These are phyloP conservation scores for Anguilla rostrata DNA, from an alignment of 2,113 vertebrate genomes.

Conservation along the genomic window DNA sequence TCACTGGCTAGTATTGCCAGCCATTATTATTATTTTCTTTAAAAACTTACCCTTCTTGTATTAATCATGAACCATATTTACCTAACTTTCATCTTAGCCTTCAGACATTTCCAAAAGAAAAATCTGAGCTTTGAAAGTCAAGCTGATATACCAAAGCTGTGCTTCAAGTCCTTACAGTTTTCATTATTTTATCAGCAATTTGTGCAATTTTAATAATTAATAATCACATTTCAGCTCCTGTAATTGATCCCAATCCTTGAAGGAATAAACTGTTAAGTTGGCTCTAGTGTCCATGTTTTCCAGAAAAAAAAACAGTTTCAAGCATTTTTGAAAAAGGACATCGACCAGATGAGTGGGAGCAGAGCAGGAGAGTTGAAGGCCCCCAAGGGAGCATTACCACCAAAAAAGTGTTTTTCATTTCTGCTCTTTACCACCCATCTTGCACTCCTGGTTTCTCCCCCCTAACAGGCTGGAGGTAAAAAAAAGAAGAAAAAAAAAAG, in stretches of 20 bases:
- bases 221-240: background rate
- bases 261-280: background rate
- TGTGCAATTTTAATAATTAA: background rate
- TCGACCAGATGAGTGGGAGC: too few species aligned
- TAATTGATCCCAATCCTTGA: background rate
- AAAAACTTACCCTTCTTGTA: background rate
- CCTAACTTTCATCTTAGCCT: background rate
- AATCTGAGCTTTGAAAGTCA: background rate
- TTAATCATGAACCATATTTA: background rate
- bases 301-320: background rate
- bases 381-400: too few species aligned
- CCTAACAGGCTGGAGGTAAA: too few species aligned
- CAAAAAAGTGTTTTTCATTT: too few species aligned
- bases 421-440: too few species aligned
- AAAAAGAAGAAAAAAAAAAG: too few species aligned
- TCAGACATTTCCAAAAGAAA: background rate
- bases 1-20: background rate
- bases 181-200: background rate
- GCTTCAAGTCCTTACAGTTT: background rate
- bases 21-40: background rate
- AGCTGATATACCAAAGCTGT: background rate
- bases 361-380: too few species aligned
- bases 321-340: background rate
- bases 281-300: background rate
- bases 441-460: too few species aligned